phyloP scores from a whole-genome alignment of 1,140 invertebrate genomes.

The Papilio glaucus region DNA sequence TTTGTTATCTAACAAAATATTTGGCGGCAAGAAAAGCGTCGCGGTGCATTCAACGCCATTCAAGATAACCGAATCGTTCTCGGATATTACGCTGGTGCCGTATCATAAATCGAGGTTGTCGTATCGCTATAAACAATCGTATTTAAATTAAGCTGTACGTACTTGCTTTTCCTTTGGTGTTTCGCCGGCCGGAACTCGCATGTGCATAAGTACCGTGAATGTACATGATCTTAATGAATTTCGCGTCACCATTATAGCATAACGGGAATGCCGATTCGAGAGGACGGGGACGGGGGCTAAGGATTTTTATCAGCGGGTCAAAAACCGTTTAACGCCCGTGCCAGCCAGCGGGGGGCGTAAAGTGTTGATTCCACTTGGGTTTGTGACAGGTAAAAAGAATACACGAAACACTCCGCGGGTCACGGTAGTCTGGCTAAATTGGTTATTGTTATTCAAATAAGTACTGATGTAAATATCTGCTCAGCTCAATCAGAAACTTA shows the following conservation, averaged over 20 bases:
- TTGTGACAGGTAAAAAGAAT: constrained; percentile 38
- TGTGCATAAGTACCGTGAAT: constrained; percentile 12
- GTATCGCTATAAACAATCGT: constrained; percentile 24
- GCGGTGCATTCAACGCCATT: neutral
- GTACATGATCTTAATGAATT: constrained; percentile 44
- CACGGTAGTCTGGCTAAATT: constrained; percentile 13
- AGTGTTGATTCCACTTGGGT: constrained; percentile 31
- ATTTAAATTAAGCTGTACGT: constrained; percentile 28
- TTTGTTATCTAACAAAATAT: constrained; percentile 12
- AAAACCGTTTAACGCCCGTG: constrained; percentile 46
- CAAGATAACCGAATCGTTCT: constrained; percentile 4
- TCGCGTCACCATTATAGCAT: constrained; percentile 47
- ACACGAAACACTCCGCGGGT: constrained; percentile 1
- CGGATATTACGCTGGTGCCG: neutral
- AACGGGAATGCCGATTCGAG: constrained; percentile 46
- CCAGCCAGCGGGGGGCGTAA: constrained; percentile 35
- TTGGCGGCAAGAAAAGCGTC: neutral
- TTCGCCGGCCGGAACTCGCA: neutral
- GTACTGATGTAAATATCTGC: neutral
- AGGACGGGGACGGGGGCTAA: neutral
- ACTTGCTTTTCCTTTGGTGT: neutral
- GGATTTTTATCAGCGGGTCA: constrained; percentile 47
- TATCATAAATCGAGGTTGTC: constrained; percentile 23
- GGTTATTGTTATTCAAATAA: constrained; percentile 24
- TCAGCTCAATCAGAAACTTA: too few relatives aligned